phyloP scores from a whole-genome alignment of 92 coral and sea anemone species.

The Parazoanthus darwini region DNA sequence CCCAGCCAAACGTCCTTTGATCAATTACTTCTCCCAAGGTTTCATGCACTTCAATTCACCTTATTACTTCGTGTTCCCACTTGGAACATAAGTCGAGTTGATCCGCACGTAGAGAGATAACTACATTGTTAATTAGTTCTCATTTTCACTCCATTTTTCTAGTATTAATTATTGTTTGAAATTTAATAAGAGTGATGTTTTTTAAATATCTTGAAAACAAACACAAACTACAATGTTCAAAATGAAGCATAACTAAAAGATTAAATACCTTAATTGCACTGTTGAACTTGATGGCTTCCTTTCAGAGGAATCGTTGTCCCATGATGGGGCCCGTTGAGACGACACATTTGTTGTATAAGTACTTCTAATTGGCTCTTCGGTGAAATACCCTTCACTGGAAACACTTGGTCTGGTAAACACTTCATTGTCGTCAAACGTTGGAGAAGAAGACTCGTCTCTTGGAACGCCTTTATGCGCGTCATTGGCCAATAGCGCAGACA shows the following conservation, averaged over 20 bases:
- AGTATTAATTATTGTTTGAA: no score
- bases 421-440: slow-evolving; percentile 57
- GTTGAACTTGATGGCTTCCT: slow-evolving; percentile 45
- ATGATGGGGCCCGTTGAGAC: slow-evolving; percentile 47
- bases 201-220: no score
- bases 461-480: slow-evolving; percentile 61
- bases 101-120: no score
- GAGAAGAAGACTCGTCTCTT: slow-evolving; percentile 60
- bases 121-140: no score
- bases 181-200: no score
- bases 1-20: not conserved
- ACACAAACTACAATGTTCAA: no score
- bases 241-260: no score
- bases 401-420: slow-evolving; percentile 51
- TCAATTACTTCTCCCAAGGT: slow-evolving; percentile 13
- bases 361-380: slow-evolving; percentile 52
- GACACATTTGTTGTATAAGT: slow-evolving; percentile 48
- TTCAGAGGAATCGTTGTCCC: slow-evolving; percentile 40
- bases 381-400: slow-evolving; percentile 11
- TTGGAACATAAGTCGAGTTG: no score
- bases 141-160: no score
- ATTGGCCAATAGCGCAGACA: slow-evolving; percentile 87
- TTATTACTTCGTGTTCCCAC: no score
- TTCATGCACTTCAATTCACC: not conserved
- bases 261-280: slow-evolving; percentile 6